Conservation (phyloP, 2,888 invertebrate species). For the Mechanitis mazaeus region DNA sequence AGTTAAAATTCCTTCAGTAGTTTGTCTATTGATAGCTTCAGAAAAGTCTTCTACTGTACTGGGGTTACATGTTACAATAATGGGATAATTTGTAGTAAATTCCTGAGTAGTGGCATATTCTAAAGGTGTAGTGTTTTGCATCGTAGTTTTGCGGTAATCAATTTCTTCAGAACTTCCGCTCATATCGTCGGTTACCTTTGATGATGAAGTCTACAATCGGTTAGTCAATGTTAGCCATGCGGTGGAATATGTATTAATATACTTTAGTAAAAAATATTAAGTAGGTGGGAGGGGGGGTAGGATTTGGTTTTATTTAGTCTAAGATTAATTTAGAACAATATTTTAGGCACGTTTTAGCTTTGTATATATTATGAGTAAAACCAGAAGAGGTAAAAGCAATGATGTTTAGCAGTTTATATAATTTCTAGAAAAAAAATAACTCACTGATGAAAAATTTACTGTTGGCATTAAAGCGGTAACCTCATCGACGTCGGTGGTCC, state of each 20-base stretch:
- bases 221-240: slow-evolving; percentile 30
- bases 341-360: no score
- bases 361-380: not conserved
- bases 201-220: slow-evolving; percentile 22
- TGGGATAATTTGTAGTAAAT: slow-evolving; percentile 10
- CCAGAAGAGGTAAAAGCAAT: not conserved
- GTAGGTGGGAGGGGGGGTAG: not conserved
- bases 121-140: not conserved
- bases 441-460: slow-evolving; percentile 9
- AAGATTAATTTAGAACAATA: no score
- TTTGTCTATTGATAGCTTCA: slow-evolving; percentile 11
- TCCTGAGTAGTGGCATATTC: not conserved
- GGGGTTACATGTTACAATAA: not conserved
- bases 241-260: slow-evolving; percentile 12
- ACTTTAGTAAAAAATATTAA: not conserved
- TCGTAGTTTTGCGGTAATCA: not conserved
- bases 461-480: slow-evolving; percentile 22
- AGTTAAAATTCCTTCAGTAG: slow-evolving; percentile 9
- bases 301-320: not conserved
- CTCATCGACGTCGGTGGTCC: slow-evolving; percentile 12
- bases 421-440: not conserved
- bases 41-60: slow-evolving; percentile 6
- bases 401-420: not conserved
- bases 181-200: slow-evolving; percentile 13
- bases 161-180: slow-evolving; percentile 33